phyloP scores from a whole-genome alignment of 2,113 vertebrate species.

The Felis chaus region DNA sequence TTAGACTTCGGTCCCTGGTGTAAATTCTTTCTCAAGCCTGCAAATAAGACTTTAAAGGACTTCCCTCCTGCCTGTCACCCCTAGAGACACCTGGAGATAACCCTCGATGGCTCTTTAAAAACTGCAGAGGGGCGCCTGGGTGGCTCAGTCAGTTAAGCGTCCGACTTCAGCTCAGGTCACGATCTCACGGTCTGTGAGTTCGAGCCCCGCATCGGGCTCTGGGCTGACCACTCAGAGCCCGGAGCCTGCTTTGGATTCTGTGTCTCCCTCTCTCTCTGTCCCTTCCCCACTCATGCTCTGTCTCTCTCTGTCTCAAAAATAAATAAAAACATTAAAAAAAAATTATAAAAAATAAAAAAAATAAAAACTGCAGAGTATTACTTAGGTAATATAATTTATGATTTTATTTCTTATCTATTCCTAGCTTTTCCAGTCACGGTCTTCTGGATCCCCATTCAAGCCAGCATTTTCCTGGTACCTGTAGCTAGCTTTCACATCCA shows the following conservation, averaged over 20 bases:
- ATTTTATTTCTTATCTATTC: neutral
- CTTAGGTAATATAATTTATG: neutral
- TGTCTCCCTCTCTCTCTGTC: too few relatives aligned
- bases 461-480: neutral
- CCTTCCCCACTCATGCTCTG: too few relatives aligned
- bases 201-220: too few relatives aligned
- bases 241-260: too few relatives aligned
- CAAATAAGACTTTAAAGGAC: conserved; percentile 4
- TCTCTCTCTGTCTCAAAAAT: too few relatives aligned
- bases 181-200: too few relatives aligned
- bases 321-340: too few relatives aligned
- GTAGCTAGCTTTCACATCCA: neutral
- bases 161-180: too few relatives aligned
- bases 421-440: neutral
- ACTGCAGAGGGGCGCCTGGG: neutral
- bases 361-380: neutral
- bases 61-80: neutral
- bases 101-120: neutral
- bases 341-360: too few relatives aligned
- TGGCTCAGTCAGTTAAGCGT: too few relatives aligned
- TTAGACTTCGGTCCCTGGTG: neutral
- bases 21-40: conserved; percentile 7
- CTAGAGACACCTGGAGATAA: conserved; percentile 3
- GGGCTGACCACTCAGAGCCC: too few relatives aligned
- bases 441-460: neutral